These are phyloP conservation scores for Agrilus mali DNA, from an alignment of 2,888 invertebrate species.

Conservation along the genomic window DNA sequence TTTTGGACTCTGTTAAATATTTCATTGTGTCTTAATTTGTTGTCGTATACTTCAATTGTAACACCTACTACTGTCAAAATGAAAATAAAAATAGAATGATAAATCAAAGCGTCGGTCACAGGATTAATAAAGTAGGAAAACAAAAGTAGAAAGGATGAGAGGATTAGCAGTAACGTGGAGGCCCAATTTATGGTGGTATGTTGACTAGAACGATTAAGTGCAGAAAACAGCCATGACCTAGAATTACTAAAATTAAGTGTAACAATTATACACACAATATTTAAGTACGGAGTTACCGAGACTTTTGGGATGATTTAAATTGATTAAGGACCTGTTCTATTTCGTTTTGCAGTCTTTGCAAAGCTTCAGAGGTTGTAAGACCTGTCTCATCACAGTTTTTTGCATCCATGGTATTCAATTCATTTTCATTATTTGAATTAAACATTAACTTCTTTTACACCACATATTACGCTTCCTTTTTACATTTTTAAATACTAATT, in stretches of 20 bases:
- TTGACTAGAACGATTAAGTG: slow-evolving; percentile 41
- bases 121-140: slow-evolving; percentile 31
- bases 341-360: slow-evolving; percentile 56
- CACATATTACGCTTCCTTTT: neutral
- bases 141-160: slow-evolving; percentile 41
- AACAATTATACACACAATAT: neutral
- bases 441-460: slow-evolving; percentile 1
- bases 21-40: slow-evolving; percentile 49
- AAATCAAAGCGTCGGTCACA: slow-evolving; percentile 36
- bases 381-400: slow-evolving; percentile 31
- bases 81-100: slow-evolving; percentile 42
- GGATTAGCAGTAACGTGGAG: slow-evolving; percentile 43
- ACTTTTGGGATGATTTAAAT: slow-evolving; percentile 43
- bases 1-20: slow-evolving; percentile 37
- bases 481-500: too few relatives aligned
- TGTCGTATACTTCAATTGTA: slow-evolving; percentile 48
- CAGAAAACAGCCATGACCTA: slow-evolving; percentile 38
- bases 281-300: slow-evolving; percentile 28
- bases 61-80: slow-evolving; percentile 42
- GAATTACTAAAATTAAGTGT: slow-evolving; percentile 31
- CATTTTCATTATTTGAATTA: neutral
- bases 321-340: slow-evolving; percentile 51
- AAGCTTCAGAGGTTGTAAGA: slow-evolving; percentile 53
- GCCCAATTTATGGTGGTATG: slow-evolving; percentile 57
- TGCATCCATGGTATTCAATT: neutral